Base-by-base conservation (phyloP, 2,888 invertebrate species). In the Parnassius mnemosyne region DNA sequence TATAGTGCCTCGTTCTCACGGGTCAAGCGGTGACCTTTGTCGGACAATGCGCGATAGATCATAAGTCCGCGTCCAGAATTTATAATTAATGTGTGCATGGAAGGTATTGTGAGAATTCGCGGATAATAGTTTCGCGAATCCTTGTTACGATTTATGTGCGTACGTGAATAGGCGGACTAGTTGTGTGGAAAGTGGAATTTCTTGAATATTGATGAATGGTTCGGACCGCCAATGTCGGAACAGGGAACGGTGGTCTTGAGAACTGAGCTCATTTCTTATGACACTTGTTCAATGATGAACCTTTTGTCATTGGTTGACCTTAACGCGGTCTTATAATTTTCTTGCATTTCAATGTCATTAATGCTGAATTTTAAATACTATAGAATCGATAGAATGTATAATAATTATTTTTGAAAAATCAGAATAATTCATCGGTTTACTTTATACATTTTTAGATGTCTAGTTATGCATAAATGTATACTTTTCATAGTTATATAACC, bases 1-100 rank as follows among this genome's bases (percentile, higher is more conserved):
- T 69, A 67, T 53, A 71, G 69, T 73, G 73, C 72, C n/a, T 74
- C 80, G 83, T 91, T 90, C 91, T 90, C 91, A 90, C 90, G 91
- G 88, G 89, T 89, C 87, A 87, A 87, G 81, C 83, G 76, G 70
- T 88, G 90, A 90, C 90, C 90, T 89, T 77, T 83, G 71, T 71
- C 67, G 83, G 81, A 87, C 86, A 86, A 85, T 81, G 68, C 72
- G 64, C 75, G 74, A 78, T 79, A 79, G 79, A 83, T 84, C 80
- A 81, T 80, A 78, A 77, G 77, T 68, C 74, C 74, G 80, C 81
- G 83, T 80, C 71, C 79, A 81, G 83, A 83, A 87, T 86, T 89
- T 86, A 88, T 91, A 91, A 91, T 90, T 91, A 89, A 91, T 90
- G 88, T 79, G 50, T 63, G 68, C n/a, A 7, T n/a, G 46, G 12